Evolutionary conservation across 2,113 vertebrate species (phyloP), one percentile per base, ranked within the genome.

Genomic region (Ailuropoda melanoleuca): DNA sequence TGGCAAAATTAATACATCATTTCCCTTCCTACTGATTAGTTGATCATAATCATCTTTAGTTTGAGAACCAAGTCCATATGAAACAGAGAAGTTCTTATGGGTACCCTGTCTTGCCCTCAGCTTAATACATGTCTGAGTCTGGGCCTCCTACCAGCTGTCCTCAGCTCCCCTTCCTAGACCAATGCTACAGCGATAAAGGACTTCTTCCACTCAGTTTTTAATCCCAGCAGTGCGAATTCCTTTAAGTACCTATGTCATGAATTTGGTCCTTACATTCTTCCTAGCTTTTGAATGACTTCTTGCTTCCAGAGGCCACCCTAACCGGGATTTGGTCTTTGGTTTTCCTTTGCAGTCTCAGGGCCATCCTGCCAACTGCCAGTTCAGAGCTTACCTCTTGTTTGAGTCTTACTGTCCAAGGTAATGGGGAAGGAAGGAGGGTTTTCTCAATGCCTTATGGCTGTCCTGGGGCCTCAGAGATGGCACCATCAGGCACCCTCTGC

Each of bases 351-450:
- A 48, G 29, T 43, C 34, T 91, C 9, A 18, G 46, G 37, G 74
- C 39, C 0, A 0, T 39, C 70, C 13, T 58, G 6, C 31, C 0
- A 1, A 48, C 19, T 72, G 64, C 70, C 50, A 50, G 0, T 60
- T 83, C 48, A 68, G 21, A 87, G 13, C 14, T 87, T 29, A n/a
- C 68, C 29, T 87, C 8, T 24, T 60, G 13, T 29, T 43, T 53
- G 39, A 53, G 23, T 66, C 7, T 89, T 50, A 85, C 53, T 14
- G 50, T 53, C 37, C 31, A 39, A 21, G 18, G 8, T 14, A 23
- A 7, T 0, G 8, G 60, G 29, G 29, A 53, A 68, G 26, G 39
- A 11, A 62, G 34, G 9, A 55, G 68, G 6, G 21, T 70, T 92
- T 92, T 83, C 83, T 70, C 1, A 37, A 43, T 13, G 64, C 0